Percentiles rank a stretch among this genome's conserved stretches.
phyloP scores from a whole-genome alignment of 2,113 vertebrate genomes.

The Cercocebus atys region DNA sequence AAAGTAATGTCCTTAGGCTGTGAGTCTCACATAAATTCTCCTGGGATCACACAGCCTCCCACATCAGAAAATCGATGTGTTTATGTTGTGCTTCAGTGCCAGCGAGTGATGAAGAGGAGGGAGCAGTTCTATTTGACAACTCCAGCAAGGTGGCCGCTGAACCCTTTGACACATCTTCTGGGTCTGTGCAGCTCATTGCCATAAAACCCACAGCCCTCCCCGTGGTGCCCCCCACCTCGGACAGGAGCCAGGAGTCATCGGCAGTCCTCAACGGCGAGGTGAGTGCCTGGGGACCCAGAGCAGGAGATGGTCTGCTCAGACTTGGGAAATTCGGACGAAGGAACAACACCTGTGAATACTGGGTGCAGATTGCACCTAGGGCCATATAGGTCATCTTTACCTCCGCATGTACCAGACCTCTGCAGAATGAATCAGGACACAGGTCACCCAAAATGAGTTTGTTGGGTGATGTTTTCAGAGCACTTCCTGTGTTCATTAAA shows the following conservation, averaged over 20 bases:
- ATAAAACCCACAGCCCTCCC: slow-evolving; percentile 92
- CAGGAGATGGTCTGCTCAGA: neutral
- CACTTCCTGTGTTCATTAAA: neutral
- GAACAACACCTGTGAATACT: too few relatives aligned
- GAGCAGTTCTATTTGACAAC: slow-evolving; percentile 86
- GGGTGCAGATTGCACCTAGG: rapidly evolving
- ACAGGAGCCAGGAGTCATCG: slow-evolving; percentile 92
- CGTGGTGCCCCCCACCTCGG: slow-evolving; percentile 88
- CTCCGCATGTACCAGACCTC: neutral
- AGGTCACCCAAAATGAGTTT: neutral
- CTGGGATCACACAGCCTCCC: rapidly evolving
- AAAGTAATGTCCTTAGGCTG: neutral
- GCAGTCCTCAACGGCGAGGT: slow-evolving; percentile 95
- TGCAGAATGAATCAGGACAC: rapidly evolving
- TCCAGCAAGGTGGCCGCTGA: slow-evolving; percentile 85
- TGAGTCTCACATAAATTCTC: neutral
- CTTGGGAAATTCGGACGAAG: rapidly evolving
- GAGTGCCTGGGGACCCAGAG: slow-evolving; percentile 61
- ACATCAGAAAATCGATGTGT: neutral
- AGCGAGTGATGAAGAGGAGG: slow-evolving; percentile 86
- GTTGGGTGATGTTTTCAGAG: neutral
- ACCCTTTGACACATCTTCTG: slow-evolving; percentile 95
- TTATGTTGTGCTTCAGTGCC: slow-evolving; percentile 81
- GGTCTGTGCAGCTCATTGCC: slow-evolving; percentile 96
- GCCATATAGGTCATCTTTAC: neutral